Evolutionary conservation across 2,113 vertebrate species (phyloP).

Genomic region (Oostethus manadensis): DNA sequence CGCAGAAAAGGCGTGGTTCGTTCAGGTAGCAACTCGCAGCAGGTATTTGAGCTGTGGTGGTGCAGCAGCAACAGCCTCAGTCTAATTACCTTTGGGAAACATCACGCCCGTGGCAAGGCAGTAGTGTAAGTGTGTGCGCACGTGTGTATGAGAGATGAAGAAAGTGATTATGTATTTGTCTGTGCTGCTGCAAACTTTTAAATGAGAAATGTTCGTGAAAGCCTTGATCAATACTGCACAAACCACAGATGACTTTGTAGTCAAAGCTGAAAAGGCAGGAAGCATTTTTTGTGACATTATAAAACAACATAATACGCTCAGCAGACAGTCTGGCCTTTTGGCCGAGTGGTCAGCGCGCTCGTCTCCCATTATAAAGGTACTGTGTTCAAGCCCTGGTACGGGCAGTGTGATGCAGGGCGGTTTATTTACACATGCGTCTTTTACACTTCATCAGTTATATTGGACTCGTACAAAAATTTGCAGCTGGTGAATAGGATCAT

Average conservation of each 20-base stretch:
- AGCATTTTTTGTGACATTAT: slow-evolving; percentile 15
- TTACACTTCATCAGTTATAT: slow-evolving; percentile 6
- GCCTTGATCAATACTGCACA: slow-evolving; percentile 48
- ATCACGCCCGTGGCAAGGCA: slow-evolving; percentile 49
- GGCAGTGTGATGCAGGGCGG: no score
- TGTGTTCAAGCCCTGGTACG: no score
- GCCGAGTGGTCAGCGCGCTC: no score
- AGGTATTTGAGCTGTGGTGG: slow-evolving; percentile 58
- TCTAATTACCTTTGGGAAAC: slow-evolving; percentile 61
- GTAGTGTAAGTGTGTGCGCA: slow-evolving; percentile 15
- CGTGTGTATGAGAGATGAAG: slow-evolving; percentile 7
- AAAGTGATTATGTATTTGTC: slow-evolving; percentile 23
- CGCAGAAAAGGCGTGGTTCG: slow-evolving; percentile 3
- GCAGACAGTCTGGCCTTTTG: no score
- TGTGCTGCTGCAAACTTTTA: slow-evolving; percentile 36
- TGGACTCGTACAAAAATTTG: slow-evolving; percentile 19
- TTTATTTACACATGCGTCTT: no score
- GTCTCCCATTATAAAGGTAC: no score
- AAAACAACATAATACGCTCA: slow-evolving; percentile 1
- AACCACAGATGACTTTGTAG: slow-evolving; percentile 30
- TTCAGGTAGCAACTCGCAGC: slow-evolving; percentile 51
- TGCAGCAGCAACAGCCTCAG: slow-evolving; percentile 53
- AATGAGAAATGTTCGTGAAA: slow-evolving; percentile 44
- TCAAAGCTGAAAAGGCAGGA: slow-evolving; percentile 16
- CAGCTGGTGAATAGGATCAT: no score